Evolutionary conservation across 2,888 invertebrate species (phyloP).

Genomic region (Epiperipatus broadwayi): DNA sequence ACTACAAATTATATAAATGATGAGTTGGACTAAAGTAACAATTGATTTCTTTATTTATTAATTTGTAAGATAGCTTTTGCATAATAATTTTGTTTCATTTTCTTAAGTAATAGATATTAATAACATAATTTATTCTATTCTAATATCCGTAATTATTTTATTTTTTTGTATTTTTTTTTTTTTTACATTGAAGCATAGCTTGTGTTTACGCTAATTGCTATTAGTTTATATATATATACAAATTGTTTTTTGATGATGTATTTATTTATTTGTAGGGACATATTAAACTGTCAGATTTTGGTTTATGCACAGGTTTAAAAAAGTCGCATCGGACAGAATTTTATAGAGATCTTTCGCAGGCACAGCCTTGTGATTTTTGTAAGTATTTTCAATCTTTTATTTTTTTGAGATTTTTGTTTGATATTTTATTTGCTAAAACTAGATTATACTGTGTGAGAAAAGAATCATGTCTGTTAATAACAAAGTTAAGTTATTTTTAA

Average conservation of each 20-base stretch:
- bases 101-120: too few relatives aligned
- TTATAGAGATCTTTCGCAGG: conserved; percentile 88
- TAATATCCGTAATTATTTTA: conserved; percentile 6
- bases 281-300: conserved; percentile 94
- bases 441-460: background rate
- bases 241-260: too few relatives aligned
- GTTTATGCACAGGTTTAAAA: conserved; percentile 93
- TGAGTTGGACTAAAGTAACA: too few relatives aligned
- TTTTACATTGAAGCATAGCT: background rate
- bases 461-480: too few relatives aligned
- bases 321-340: conserved; percentile 98
- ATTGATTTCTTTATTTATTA: too few relatives aligned
- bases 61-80: too few relatives aligned
- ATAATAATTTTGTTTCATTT: too few relatives aligned
- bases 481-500: too few relatives aligned
- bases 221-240: too few relatives aligned
- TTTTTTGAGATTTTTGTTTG: conserved; percentile 6
- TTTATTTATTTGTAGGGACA: conserved; percentile 45
- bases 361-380: conserved; percentile 90
- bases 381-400: conserved; percentile 30
- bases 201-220: background rate
- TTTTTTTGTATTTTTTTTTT: background rate
- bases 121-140: conserved; percentile 5
- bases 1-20: too few relatives aligned
- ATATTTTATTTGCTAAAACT: background rate